These are phyloP conservation scores for Lysiphlebus fabarum DNA, from an alignment of 1,140 invertebrate species.

Conservation along the genomic window DNA sequence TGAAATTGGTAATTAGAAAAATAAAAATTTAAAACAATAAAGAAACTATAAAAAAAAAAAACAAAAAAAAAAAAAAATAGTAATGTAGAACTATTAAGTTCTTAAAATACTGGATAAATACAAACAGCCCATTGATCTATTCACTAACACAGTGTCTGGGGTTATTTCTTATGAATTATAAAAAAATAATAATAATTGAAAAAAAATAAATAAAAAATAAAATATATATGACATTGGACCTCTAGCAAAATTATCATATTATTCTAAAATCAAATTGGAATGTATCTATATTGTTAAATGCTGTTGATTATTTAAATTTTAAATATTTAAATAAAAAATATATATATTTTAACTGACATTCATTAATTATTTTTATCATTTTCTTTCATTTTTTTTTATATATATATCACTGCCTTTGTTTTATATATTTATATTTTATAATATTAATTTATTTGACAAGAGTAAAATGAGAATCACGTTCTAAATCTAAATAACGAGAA, in stretches of 20 bases:
- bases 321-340: no score
- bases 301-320: no score
- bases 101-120: constrained; percentile 9
- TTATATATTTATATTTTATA: neutral
- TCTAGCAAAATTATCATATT: no score
- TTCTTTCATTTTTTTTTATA: no score
- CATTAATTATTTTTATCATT: no score
- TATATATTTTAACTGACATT: no score
- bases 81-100: neutral
- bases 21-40: no score
- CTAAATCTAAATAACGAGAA: constrained; percentile 13
- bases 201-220: constrained; percentile 1
- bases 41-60: no score
- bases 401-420: neutral
- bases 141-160: no score
- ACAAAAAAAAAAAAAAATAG: neutral
- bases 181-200: neutral
- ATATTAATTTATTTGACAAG: constrained; percentile 22
- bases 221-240: neutral
- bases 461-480: constrained; percentile 6
- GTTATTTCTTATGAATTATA: neutral
- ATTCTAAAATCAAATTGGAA: no score
- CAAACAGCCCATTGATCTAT: neutral
- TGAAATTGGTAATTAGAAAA: no score
- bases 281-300: no score